Evolutionary conservation across 64 coral and sea anemone genomes (phyloP), one percentile per base, ranked within the genome.

Genomic region (Montipora cactus): DNA sequence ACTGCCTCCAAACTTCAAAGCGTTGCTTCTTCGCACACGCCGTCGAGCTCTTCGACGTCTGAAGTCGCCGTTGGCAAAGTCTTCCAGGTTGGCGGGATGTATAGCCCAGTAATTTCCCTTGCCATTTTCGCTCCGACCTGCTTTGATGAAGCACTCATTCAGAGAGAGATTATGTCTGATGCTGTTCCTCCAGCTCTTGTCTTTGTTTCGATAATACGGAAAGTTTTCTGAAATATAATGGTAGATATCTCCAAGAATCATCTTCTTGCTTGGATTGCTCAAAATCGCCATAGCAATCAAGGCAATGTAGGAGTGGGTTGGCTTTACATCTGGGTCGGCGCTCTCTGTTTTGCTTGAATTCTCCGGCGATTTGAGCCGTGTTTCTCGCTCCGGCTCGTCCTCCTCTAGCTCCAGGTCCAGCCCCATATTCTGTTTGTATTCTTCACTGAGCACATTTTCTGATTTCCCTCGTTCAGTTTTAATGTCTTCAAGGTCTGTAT

Each of bases 1-100:
- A 2, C 90, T 88, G 10, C 93, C 84, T 12, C 66, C 87, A 51
- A 89, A 98, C 66, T 98, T 98, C 9, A 98, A 72, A 1, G 96
- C 62, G 78, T 88, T 96, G 67, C 92, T 96, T 74, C 96, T 96
- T 22, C 98, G 73, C 5, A 99, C 98, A 57, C 98, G 67, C 8
- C 98, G 78, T 12, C 98, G 90, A 9, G 98, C 98, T 23, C 98
- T 83, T 53, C 98, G 88, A 48, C 98, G 76, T 14, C 98, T 89
- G 44, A 99, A 99, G n/a, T 99, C 98, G n/a, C 98, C 98, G 70
- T 99, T 99, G 71, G 98, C 95, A 19, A 99, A 99, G 64, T 99
- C 98, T 79, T 99, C 98, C 2, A 99, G 25, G 49, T 99, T 99
- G 0, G 98, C 98, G 0, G 98, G 98, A 21, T 99, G 98, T 49